Evolutionary conservation across 2,113 vertebrate genomes (phyloP).

Genomic region (Glaucidium brasilianum): DNA sequence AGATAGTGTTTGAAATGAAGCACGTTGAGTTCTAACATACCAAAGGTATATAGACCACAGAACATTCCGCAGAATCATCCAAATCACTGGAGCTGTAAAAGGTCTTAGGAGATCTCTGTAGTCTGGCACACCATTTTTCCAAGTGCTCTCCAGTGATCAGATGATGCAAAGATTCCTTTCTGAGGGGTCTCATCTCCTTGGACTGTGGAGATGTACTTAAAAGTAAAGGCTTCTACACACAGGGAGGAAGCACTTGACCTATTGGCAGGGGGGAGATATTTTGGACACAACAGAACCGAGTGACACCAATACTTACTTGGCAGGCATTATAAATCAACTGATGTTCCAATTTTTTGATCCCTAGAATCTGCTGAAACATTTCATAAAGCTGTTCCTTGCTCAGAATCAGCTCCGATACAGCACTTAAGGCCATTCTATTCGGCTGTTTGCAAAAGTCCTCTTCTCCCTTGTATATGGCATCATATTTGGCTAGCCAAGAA

Average conservation of each 20-base stretch:
- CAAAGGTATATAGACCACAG: background rate
- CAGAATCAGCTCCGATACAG: slow-evolving; percentile 94
- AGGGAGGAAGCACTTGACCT: background rate
- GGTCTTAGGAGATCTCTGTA: background rate
- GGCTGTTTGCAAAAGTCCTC: slow-evolving; percentile 87
- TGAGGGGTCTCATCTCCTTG: background rate
- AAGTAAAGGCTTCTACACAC: background rate
- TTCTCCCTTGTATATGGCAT: slow-evolving; percentile 91
- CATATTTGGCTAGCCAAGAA: slow-evolving; percentile 97
- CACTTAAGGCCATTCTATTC: slow-evolving; percentile 84
- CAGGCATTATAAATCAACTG: slow-evolving; percentile 97
- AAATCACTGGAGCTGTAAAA: background rate
- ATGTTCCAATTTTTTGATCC: slow-evolving; percentile 93
- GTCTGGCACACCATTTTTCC: background rate
- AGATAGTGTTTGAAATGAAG: background rate
- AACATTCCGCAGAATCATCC: background rate
- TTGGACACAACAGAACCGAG: background rate
- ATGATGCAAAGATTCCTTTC: background rate
- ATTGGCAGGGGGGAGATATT: background rate
- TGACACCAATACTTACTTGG: slow-evolving; percentile 82
- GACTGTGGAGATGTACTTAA: background rate
- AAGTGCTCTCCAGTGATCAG: background rate
- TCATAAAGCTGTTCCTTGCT: slow-evolving; percentile 98
- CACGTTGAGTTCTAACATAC: background rate
- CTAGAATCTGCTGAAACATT: slow-evolving; percentile 97